Base-by-base conservation (phyloP, 2,888 invertebrate species). In the Cylindroiulus punctatus region DNA sequence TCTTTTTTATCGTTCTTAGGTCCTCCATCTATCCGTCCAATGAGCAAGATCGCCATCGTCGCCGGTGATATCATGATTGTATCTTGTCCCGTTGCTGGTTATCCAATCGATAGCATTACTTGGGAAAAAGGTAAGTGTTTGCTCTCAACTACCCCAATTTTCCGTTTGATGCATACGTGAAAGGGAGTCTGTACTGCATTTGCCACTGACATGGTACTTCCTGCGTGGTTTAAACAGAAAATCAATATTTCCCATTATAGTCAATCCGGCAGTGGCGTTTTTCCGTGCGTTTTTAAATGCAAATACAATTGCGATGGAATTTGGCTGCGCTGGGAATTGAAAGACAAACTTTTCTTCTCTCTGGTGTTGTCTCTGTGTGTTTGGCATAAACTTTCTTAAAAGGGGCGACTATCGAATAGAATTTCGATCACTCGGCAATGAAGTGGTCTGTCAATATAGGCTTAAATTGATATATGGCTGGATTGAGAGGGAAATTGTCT, bases 41-140 rank as follows among this genome's bases (percentile, higher is more conserved):
- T 96, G 90, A 94, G 94, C 44, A 95, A 96, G 92, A 94, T 95
- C 89, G 95, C 95, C 40, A 95, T 95, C 8, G 95, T 96, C 17
- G 95, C 95, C 14, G 95, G 95, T 84, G 94, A 95, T 90, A 93
- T 93, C 87, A 92, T 96, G 89, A 93, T 93, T 86, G 92, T 96
- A 87, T 94, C 94, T 90, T 96, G 96, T 91, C 95, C 95, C 30
- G 96, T 95, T 42, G 95, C 95, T 30, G 96, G 96, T 32, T 95
- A 95, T 91, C 96, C 96, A 36, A 94, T 96, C 88, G 94, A 95
- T 89, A 94, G 94, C 89, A 94, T 96, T 89, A 94, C 94, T 88
- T 96, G 96, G 96, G 95, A 95, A 90, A 93, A 95, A 89, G 93
- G 93, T 93, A 89, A 89, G 89, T 88, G 32, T 26, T 47, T 26